Evolutionary conservation across 2,113 vertebrate genomes (phyloP).

Genomic region (Chaetodon auriga): DNA sequence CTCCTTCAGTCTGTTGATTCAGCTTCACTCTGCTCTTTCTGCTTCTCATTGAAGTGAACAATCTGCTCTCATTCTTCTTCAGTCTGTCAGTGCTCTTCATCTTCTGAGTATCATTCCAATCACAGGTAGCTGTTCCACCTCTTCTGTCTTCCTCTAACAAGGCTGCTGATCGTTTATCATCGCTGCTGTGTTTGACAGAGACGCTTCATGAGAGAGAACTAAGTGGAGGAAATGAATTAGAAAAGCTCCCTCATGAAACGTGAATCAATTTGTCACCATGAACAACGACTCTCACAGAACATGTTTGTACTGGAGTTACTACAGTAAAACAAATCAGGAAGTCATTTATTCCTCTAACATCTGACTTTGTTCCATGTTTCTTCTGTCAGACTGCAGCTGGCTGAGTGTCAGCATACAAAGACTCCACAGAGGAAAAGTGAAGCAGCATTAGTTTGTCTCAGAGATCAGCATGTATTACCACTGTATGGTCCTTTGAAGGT

Average conservation of each 20-base stretch:
- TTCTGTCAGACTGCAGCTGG: too few species aligned
- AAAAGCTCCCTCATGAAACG: background rate
- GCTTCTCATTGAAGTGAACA: background rate
- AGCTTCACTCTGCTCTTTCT: background rate
- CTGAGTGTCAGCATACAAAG: too few species aligned
- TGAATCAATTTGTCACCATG: background rate
- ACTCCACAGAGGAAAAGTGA: too few species aligned
- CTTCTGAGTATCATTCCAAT: background rate
- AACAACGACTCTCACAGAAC: background rate
- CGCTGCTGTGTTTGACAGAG: too few species aligned
- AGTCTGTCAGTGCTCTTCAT: background rate
- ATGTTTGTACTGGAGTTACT: background rate
- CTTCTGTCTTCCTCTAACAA: slow-evolving; percentile 11
- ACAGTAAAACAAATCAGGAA: background rate
- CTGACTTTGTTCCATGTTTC: background rate
- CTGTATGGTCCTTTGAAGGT: too few species aligned
- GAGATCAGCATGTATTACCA: too few species aligned
- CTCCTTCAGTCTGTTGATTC: background rate
- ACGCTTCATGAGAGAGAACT: too few species aligned
- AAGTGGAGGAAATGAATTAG: background rate
- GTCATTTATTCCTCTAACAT: background rate
- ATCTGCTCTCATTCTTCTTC: background rate
- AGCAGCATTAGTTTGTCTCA: too few species aligned
- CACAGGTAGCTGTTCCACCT: slow-evolving; percentile 8
- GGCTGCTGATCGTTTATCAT: background rate